Base-by-base conservation (phyloP, 2,113 vertebrate genomes). In the Xiphophorus maculatus region DNA sequence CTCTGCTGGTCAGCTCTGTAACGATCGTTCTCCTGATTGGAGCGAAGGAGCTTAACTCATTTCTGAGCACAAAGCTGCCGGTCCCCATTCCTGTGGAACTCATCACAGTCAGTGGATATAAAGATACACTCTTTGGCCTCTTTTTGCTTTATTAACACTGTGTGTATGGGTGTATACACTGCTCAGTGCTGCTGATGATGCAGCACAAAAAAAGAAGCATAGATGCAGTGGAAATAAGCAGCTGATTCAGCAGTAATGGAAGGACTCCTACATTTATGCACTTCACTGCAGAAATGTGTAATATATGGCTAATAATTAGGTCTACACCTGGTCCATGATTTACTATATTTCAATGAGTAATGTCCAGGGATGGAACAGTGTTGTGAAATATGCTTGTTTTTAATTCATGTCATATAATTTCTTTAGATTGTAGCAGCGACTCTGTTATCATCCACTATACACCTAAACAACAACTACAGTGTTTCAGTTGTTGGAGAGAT, bases 81-180 rank as follows among this genome's bases (percentile, higher is more conserved):
- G 87, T 98, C 71, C 97, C 97, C 0, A 90, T 99, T 67, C 98
- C 98, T 2, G 95, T 96, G 29, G 98, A 99, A 73, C 96, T 99
- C 35, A 92, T 98, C 82, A 96, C 92, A 90, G 98, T 99, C 89
- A 63, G 89, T 88, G 79, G 22, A 87, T 67, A 74, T 9, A 37
- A 60, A 66, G 76, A 84, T 72, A 77, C 32, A 28, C 74, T 86
- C 82, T 80, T 69, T 71, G 65, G 51, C n/a, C 35, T 77, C 66
- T 19, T 14, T 63, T 69, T 22, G 44, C 54, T 30, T 79, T 69
- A 63, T 81, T 63, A 79, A 75, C 48, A 63, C 69, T 73, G 63
- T 58, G 51, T 54, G 7, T 54, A 15, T 10, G 51, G n/a, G 19
- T 58, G 8, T 11, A 2, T n/a, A 9, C 22, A 7, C 5, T 58